Evolutionary conservation across 2,113 vertebrate species (phyloP), one percentile per base, ranked within the genome.

Genomic region (Vulpes lagopus): DNA sequence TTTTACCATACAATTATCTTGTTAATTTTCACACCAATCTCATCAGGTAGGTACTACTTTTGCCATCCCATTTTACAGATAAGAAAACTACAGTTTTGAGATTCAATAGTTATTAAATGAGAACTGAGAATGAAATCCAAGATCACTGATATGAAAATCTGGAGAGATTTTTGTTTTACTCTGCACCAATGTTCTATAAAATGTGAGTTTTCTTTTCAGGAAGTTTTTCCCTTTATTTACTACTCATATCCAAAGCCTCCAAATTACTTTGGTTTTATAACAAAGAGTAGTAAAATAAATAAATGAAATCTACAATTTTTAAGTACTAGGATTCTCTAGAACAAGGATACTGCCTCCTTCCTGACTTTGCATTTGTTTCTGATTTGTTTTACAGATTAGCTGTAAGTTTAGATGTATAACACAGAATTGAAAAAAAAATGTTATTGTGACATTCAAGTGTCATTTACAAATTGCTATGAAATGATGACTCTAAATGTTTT

Each of bases 111-210:
- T 78, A 12, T 35, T 69, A 51, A 78, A 43, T 64, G 67, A 92
- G 73, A 94, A 30, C 20, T 89, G 27, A 78, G n/a, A 86, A 49
- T 65, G 43, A 69, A 93, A 67, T 9, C 3, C n/a, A 30, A 49
- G 53, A 64, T 43, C 43, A 43, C 43, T 62, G 51, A 12, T 60
- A 43, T 89, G 82, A 95, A 86, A 95, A 85, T 85, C 53, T 85
- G 25, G 59, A 38, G 20, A 88, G n/a, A 35, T 73, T 83, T 96
- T 96, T 92, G 53, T 86, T 81, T 96, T 87, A n/a, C 55, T 95
- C 69, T 64, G 4, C 87, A 82, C 22, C 25, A 86, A 94, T 55
- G 22, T 69, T 74, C 8, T 73, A 2, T 91, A 53, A 95, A 96
- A 82, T 19, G 16, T 23, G n/a, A 60, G 1, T 85, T 91, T 91